Evolutionary conservation across 2,113 vertebrate genomes (phyloP).

Genomic region (Bufo gargarizans): DNA sequence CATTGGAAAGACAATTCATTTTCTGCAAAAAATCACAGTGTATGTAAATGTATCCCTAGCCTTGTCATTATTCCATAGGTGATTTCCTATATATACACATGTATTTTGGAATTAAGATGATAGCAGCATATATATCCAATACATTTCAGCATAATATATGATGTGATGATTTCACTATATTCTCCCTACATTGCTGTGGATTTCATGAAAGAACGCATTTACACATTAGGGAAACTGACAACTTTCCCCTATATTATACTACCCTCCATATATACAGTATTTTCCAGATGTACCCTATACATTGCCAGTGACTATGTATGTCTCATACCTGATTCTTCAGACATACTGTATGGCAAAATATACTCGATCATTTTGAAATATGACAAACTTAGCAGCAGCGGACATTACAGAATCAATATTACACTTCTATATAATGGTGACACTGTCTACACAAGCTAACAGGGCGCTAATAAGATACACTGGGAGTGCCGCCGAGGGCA

Average conservation of each 20-base stretch:
- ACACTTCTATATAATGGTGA: background rate
- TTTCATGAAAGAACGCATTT: background rate
- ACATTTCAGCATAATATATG: background rate
- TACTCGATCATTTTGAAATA: background rate
- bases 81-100: too few species aligned
- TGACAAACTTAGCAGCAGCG: background rate
- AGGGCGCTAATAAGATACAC: slow-evolving; percentile 10
- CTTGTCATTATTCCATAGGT: too few species aligned
- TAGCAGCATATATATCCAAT: background rate
- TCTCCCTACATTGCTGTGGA: background rate
- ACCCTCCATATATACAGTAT: background rate
- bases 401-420: slow-evolving; percentile 22
- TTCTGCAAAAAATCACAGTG: too few species aligned
- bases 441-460: background rate
- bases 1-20: too few species aligned
- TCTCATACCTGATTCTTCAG: background rate
- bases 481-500: background rate
- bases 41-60: too few species aligned
- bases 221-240: background rate
- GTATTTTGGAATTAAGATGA: background rate
- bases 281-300: background rate
- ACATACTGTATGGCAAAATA: background rate
- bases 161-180: background rate
- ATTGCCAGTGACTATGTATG: background rate
- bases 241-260: background rate